phyloP scores from a whole-genome alignment of 2,888 invertebrate species.

The Drosophila emarginata region DNA sequence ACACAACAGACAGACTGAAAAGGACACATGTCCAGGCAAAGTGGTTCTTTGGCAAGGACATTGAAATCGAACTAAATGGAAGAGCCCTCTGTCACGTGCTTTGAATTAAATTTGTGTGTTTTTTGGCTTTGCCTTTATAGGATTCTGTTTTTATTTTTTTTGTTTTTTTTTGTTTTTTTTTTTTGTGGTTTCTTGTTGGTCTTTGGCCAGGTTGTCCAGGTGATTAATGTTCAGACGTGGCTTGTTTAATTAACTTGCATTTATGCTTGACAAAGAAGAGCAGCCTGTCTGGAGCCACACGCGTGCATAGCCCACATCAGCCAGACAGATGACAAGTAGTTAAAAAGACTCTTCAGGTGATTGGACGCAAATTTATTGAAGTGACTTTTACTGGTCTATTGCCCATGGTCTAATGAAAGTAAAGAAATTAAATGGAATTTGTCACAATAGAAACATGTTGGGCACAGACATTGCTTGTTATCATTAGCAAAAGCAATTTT shows the following conservation, averaged over 20 bases:
- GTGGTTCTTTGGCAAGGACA: constrained; percentile 29
- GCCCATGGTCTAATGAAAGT: background rate
- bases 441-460: background rate
- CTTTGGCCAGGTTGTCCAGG: constrained; percentile 54
- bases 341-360: constrained; percentile 9
- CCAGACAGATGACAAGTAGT: constrained; percentile 6
- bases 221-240: constrained; percentile 71
- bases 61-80: constrained; percentile 25
- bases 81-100: constrained; percentile 52
- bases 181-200: constrained; percentile 27
- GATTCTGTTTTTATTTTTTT: constrained; percentile 31
- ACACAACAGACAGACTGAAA: background rate
- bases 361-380: constrained; percentile 10
- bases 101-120: constrained; percentile 57
- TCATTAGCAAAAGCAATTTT: background rate
- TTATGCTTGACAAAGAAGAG: constrained; percentile 30
- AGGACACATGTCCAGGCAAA: constrained; percentile 26
- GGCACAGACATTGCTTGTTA: background rate
- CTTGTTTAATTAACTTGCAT: constrained; percentile 75
- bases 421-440: background rate
- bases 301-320: constrained; percentile 3
- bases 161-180: constrained; percentile 27
- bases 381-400: background rate
- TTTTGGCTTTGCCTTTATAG: constrained; percentile 22
- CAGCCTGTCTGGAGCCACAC: constrained; percentile 28